phyloP scores from a whole-genome alignment of 53 echinoderm and acorn worm genomes.

The Hippasteria phrygiana region DNA sequence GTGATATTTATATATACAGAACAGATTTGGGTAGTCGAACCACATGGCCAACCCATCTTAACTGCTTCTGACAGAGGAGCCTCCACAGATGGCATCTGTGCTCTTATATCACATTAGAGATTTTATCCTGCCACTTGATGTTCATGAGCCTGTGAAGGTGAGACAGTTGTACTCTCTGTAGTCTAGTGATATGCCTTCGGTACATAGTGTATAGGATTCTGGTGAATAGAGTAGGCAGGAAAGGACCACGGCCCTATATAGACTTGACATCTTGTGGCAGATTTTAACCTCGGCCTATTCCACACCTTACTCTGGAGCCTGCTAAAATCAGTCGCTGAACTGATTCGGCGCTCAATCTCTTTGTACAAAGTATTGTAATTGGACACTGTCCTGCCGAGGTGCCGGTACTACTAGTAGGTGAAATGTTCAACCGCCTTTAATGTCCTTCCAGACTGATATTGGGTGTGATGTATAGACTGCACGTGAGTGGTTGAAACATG shows the following conservation, averaged over 20 bases:
- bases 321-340: neutral
- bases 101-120: neutral
- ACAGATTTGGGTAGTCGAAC: slow-evolving; percentile 9
- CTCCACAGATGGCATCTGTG: neutral
- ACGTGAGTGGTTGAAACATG: too few species aligned
- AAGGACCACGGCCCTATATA: slow-evolving; percentile 11
- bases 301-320: slow-evolving; percentile 7
- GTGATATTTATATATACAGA: neutral
- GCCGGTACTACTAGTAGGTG: too few species aligned
- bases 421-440: too few species aligned
- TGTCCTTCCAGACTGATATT: too few species aligned
- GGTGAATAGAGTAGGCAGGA: slow-evolving; percentile 20
- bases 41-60: neutral
- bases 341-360: neutral
- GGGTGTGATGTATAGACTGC: too few species aligned
- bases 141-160: neutral
- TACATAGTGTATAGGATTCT: slow-evolving; percentile 43
- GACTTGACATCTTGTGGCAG: slow-evolving; percentile 28
- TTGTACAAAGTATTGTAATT: neutral
- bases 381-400: slow-evolving; percentile 14
- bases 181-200: neutral
- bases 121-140: neutral
- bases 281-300: neutral
- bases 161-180: neutral
- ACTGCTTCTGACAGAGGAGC: too few species aligned